Evolutionary conservation across 1,140 invertebrate species (phyloP).

Genomic region (Trichonephila clavipes): DNA sequence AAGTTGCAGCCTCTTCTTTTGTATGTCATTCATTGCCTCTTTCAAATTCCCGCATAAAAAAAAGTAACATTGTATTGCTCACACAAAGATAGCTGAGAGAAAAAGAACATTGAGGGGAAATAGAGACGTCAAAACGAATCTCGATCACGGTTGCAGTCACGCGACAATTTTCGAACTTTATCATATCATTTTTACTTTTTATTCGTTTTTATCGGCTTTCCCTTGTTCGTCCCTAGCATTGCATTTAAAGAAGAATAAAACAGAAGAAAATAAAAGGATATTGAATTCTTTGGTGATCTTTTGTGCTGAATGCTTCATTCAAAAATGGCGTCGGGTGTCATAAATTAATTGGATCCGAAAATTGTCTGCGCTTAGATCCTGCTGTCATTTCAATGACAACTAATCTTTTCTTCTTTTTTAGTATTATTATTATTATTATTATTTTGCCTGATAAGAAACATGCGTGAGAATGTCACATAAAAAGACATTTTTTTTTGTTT

Average conservation of each 20-base stretch:
- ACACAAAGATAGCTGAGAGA: background rate
- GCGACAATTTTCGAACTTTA: conserved; percentile 34
- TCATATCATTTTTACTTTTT: background rate
- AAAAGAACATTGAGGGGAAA: background rate
- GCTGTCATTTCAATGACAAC: conserved; percentile 32
- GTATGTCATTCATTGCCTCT: background rate
- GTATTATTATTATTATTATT: too few species aligned
- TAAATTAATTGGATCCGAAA: conserved; percentile 23
- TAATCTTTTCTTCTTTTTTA: background rate
- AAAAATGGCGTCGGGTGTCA: conserved; percentile 27
- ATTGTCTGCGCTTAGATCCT: conserved; percentile 21
- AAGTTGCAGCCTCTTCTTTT: conserved; percentile 6
- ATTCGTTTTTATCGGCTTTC: background rate
- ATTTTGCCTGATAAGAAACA: background rate
- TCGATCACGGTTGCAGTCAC: conserved; percentile 37
- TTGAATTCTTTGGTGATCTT: conserved; percentile 37
- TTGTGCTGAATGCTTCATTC: conserved; percentile 12
- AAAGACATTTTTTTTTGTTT: background rate
- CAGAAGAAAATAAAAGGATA: background rate
- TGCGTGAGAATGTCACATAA: background rate
- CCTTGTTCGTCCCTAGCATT: background rate
- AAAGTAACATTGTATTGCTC: background rate
- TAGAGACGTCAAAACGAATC: conserved; percentile 33
- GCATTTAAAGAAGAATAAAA: background rate
- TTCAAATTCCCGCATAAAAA: background rate